These are phyloP conservation scores for Dallia pectoralis DNA, from an alignment of 2,797 vertebrate species.

Conservation along the genomic window DNA sequence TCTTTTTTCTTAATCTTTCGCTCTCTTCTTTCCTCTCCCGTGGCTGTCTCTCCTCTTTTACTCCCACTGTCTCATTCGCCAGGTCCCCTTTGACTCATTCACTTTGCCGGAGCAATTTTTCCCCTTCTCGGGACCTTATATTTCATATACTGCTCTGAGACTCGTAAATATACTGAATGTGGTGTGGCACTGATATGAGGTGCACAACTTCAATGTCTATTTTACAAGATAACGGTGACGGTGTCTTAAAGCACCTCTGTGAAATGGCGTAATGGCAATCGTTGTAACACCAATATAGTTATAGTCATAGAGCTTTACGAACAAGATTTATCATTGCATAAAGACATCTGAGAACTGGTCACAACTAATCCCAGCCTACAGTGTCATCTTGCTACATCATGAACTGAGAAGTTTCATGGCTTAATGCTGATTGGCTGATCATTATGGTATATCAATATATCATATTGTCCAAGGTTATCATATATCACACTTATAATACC, in stretches of 20 bases:
- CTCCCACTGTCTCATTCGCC: conserved; percentile 34
- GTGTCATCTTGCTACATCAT: too few relatives aligned
- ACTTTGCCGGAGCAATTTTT: conserved; percentile 23
- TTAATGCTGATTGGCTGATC: too few relatives aligned
- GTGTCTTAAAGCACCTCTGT: not conserved
- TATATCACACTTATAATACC: too few relatives aligned
- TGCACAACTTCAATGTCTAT: not conserved
- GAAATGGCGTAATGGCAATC: not conserved
- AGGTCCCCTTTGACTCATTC: conserved; percentile 18
- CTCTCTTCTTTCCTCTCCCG: conserved; percentile 23
- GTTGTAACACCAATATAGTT: not conserved
- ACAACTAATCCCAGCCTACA: too few relatives aligned
- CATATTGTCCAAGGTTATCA: too few relatives aligned
- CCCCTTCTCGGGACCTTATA: conserved; percentile 18
- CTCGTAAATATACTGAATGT: not conserved
- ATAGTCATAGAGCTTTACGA: not conserved
- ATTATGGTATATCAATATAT: too few relatives aligned
- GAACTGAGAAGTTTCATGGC: too few relatives aligned
- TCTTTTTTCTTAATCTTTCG: conserved; percentile 6
- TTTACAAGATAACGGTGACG: not conserved
- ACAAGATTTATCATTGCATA: not conserved
- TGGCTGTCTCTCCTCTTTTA: conserved; percentile 43
- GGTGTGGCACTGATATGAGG: not conserved
- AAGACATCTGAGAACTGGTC: not conserved
- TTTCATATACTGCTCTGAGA: conserved; percentile 1